Base-by-base conservation (phyloP, 2,113 vertebrate species). In the Serinus canaria region DNA sequence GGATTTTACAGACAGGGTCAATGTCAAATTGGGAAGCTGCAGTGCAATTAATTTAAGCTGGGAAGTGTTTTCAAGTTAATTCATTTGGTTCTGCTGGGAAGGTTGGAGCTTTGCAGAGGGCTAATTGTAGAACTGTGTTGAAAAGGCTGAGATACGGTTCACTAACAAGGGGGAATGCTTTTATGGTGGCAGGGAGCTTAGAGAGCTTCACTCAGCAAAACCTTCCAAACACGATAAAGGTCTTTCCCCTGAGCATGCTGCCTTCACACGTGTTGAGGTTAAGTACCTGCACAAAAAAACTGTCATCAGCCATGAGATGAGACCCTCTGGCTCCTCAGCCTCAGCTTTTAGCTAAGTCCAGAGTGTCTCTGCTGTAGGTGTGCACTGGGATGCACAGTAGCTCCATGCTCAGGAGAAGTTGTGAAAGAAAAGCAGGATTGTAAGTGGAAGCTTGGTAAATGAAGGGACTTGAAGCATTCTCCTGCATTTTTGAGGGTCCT, bases 1-100 rank as follows among this genome's bases (percentile, higher is more conserved):
- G 46, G 82, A 72, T 87, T 93, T 92, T 93, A 78, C 49, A 92
- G 83, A 64, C 1, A 13, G 68, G 86, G 86, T 95, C 93, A 94
- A 89, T 91, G 96, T 95, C 83, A 92, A 83, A 90, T 77, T 0
- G 18, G 56, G 92, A 97, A 95, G 80, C 77, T 95, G 90, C 44
- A 78, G 35, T 82, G 64, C 94, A 96, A 90, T 97, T 97, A 96
- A 92, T 92, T 90, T 74, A 96, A 89, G 88, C 85, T 95, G 62
- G 80, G 63, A 90, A 91, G 39, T 58, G 43, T 88, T 87, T 92
- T 91, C 63, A 72, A 93, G 83, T 90, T 89, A 94, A 90, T 96
- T 95, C 47, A 11, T 89, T 94, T 87, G 75, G 49, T 88, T 96
- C 89, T 93, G 64, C 73, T 84, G 79, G 79, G 88, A 86, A 89